Percentiles rank a stretch among this genome's conserved stretches.
phyloP scores from a whole-genome alignment of 2,888 invertebrate genomes.

The Macrosiphum euphorbiae region DNA sequence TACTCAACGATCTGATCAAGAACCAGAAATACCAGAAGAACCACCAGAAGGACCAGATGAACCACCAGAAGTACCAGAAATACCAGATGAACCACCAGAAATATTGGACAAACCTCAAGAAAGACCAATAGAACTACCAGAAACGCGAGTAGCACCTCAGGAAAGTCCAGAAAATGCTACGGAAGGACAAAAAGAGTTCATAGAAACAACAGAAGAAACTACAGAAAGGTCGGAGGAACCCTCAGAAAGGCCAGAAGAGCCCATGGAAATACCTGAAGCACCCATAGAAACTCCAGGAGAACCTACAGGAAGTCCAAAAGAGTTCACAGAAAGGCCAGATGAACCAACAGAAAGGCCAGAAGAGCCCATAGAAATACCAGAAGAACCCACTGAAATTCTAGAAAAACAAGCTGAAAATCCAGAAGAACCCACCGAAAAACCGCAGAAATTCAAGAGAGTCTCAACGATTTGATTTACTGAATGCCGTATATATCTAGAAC shows the following conservation, averaged over 20 bases:
- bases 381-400: too few species aligned
- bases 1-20: not conserved
- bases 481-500: not conserved
- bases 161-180: not conserved
- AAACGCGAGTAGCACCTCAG: not conserved
- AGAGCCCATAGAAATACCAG: not conserved
- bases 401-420: not conserved
- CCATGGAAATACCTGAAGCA: not conserved
- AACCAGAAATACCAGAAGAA: not conserved
- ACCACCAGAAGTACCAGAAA: not conserved
- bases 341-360: not conserved
- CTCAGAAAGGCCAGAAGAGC: not conserved
- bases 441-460: slow-evolving; percentile 26
- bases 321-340: not conserved
- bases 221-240: not conserved
- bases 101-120: not conserved
- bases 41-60: not conserved
- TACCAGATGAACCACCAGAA: not conserved
- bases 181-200: not conserved
- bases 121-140: not conserved
- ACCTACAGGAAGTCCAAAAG: not conserved
- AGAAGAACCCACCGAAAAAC: not conserved
- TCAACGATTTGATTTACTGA: slow-evolving; percentile 13
- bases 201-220: not conserved
- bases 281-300: not conserved